Percentiles rank a stretch among this genome's conserved stretches.
These are phyloP conservation scores for Ceramica pisi DNA, from an alignment of 2,888 invertebrate species.

Conservation along the genomic window DNA sequence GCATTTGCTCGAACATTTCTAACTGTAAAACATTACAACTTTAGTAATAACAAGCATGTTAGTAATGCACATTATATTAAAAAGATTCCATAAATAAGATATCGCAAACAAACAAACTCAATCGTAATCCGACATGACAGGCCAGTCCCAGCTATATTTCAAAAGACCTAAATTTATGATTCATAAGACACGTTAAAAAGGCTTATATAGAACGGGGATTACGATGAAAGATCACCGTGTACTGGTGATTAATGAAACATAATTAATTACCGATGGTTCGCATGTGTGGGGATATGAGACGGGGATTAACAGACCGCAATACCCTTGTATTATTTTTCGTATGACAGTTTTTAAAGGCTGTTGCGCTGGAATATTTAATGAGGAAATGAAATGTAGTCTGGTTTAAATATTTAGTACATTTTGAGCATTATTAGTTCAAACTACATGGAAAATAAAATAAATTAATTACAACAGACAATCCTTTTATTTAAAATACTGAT, in stretches of 20 bases:
- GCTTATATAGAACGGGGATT: conserved; percentile 59
- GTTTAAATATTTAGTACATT: background rate
- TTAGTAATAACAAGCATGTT: background rate
- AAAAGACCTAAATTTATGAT: conserved; percentile 37
- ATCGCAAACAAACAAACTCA: background rate
- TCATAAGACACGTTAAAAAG: conserved; percentile 45
- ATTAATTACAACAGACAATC: background rate
- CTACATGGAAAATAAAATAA: background rate
- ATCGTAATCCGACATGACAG: conserved; percentile 30
- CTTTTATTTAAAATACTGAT: background rate
- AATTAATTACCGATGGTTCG: conserved; percentile 76
- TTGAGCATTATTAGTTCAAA: background rate
- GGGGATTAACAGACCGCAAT: conserved; percentile 49
- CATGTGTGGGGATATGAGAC: conserved; percentile 62
- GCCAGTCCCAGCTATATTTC: conserved; percentile 2
- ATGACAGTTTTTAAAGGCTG: conserved; percentile 51
- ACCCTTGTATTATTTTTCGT: conserved; percentile 55
- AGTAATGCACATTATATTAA: conserved; percentile 1
- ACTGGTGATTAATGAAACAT: conserved; percentile 78
- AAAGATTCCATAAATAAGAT: conserved; percentile 18
- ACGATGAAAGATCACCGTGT: conserved; percentile 68
- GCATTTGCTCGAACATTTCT: background rate
- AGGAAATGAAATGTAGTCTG: background rate
- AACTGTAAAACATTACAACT: background rate
- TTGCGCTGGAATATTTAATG: conserved; percentile 4